phyloP scores from a whole-genome alignment of 2,113 vertebrate species.

The Miniopterus natalensis region DNA sequence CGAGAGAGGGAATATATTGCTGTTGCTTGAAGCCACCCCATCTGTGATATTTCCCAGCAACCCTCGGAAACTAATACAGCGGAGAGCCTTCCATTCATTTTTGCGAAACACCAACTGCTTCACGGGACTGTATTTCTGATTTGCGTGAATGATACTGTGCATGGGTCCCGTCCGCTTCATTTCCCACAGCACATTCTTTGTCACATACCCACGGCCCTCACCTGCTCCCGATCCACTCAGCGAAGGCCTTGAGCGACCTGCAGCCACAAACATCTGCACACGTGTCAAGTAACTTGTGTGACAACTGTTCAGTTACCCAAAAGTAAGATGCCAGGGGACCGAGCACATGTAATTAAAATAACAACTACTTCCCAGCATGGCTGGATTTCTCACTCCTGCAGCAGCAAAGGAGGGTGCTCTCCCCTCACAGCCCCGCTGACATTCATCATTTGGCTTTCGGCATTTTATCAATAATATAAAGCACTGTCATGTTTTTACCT shows the following conservation, averaged over 20 bases:
- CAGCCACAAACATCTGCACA: not conserved
- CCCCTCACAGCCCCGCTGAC: not conserved
- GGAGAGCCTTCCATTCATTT: not conserved
- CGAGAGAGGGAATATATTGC: not conserved
- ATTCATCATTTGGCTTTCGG: not conserved
- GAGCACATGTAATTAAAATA: not conserved
- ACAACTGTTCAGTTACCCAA: not conserved
- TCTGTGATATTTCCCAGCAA: not conserved
- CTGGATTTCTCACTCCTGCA: not conserved
- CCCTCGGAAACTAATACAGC: not conserved
- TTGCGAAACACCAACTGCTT: not conserved
- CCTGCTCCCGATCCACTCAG: too few species aligned
- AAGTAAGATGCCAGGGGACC: not conserved
- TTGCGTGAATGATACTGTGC: not conserved
- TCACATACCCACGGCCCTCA: accelerated
- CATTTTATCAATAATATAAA: not conserved
- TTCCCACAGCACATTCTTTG: not conserved
- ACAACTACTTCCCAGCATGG: not conserved
- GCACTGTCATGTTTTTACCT: not conserved
- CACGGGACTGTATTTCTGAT: not conserved
- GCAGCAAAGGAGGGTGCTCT: not conserved
- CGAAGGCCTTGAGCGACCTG: too few species aligned
- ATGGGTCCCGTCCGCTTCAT: too few species aligned
- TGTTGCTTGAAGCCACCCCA: not conserved
- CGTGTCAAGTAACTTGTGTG: not conserved